Percentiles rank a stretch among this genome's conserved stretches.
Conservation (phyloP, 2,888 invertebrate genomes). For the Altica lythri region DNA sequence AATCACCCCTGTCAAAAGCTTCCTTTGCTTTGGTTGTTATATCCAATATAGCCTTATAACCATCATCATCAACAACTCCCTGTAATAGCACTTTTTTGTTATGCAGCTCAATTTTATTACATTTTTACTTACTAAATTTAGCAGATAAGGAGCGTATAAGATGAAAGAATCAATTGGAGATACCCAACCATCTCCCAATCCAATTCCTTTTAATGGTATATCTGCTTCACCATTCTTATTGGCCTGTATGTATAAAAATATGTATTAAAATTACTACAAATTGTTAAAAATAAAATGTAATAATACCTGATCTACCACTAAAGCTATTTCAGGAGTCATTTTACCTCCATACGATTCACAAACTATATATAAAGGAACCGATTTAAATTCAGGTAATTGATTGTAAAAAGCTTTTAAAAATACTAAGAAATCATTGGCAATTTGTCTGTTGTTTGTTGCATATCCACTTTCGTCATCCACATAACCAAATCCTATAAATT, state of each 20-base stretch:
- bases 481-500: constrained; percentile 78
- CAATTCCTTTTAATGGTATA: constrained; percentile 77
- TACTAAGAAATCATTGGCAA: constrained; percentile 76
- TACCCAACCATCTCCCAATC: constrained; percentile 89
- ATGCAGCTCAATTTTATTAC: not conserved
- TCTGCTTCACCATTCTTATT: constrained; percentile 35
- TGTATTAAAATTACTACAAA: not conserved
- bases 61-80: constrained; percentile 36
- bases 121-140: constrained; percentile 64
- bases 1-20: no score
- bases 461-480: constrained; percentile 59
- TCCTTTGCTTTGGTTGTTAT: no score
- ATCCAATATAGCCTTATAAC: no score
- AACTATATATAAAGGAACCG: constrained; percentile 79
- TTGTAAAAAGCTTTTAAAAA: constrained; percentile 73
- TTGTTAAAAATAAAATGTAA: not conserved
- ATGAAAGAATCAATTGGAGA: constrained; percentile 83
- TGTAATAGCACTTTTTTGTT: no score
- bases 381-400: constrained; percentile 70
- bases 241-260: constrained; percentile 42
- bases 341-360: constrained; percentile 93
- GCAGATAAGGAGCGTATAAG: constrained; percentile 81
- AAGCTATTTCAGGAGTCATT: constrained; percentile 85
- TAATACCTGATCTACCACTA: constrained; percentile 62
- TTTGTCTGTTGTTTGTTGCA: constrained; percentile 66